Base-by-base conservation (phyloP, 2,888 invertebrate genomes). In the Ormia ochracea region DNA sequence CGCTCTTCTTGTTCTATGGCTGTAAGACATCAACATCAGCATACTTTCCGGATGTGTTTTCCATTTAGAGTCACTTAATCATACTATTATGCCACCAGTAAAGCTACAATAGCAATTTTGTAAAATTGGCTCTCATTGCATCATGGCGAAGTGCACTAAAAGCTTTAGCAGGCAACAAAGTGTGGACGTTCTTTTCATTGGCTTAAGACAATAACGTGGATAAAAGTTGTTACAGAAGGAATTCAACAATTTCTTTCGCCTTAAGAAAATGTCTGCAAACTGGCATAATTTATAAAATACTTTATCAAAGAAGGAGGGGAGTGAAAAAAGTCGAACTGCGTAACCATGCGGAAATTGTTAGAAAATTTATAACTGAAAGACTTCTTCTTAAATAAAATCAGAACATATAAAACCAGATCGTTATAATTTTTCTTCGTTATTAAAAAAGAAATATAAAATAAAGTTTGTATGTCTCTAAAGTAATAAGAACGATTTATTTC, bases 221-320 rank as follows among this genome's bases (percentile, higher is more conserved):
- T 36, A 52, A 61, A 61, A 59, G 19, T 63, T 52, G 45, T 48
- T 54, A 38, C 19, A 72, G 9, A 17, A 48, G 56, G 56, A 38
- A 61, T 41, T 14, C 9, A 50, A 31, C 2, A 50, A 36, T 28
- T 41, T 56, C 52, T 54, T 69, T 65, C 21, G 69, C 65, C 78
- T 74, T 45, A 43, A 56, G 66, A 72, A 80, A 66, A 63, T 72
- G 59, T 59, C 76, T 52, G 66, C 58, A 72, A 76, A 80, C 70
- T 80, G 79, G 70, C 79, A 58, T 80, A 75, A 79, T 70, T 79
- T 61, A 75, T 72, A 66, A 72, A 75, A 50, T 54, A 59, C 43
- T 70, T 66, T 70, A 66, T 31, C 52, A 5, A 52, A 14, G 7
- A 43, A 36, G 52, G 14, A 19, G 12, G 28, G n/a, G 48, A 26